phyloP scores from a whole-genome alignment of 2,113 vertebrate genomes.

The Larimichthys polyactis region DNA sequence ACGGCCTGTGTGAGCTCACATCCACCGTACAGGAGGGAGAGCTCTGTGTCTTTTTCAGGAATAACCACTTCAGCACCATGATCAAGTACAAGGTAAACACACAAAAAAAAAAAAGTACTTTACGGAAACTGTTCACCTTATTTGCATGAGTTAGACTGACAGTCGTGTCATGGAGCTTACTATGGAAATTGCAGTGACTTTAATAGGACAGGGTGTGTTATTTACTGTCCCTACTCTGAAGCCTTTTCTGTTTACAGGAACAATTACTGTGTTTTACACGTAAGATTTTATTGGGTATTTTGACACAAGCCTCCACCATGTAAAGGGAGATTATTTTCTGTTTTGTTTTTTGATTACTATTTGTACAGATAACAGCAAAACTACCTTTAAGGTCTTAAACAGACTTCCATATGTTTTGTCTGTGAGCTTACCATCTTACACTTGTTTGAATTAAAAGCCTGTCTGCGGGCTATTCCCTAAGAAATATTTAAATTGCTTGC shows the following conservation, averaged over 20 bases:
- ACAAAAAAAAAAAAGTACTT: neutral
- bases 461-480: neutral
- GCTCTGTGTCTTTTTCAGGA: slow-evolving; percentile 99
- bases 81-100: slow-evolving; percentile 95
- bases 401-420: neutral
- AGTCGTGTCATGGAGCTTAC: neutral
- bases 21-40: slow-evolving; percentile 98
- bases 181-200: neutral
- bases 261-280: neutral
- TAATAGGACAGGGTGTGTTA: neutral
- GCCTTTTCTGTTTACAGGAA: neutral
- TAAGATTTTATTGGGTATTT: neutral
- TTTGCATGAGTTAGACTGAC: slow-evolving; percentile 1
- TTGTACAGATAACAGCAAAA: neutral
- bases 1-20: slow-evolving; percentile 96
- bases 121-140: neutral
- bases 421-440: neutral
- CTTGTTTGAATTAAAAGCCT: neutral
- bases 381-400: neutral
- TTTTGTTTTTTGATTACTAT: neutral
- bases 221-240: slow-evolving; percentile 1
- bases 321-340: neutral
- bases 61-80: slow-evolving; percentile 99
- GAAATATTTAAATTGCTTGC: neutral
- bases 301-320: neutral